Base-by-base conservation (phyloP, 2,888 invertebrate genomes). In the Eristalis intricaria region DNA sequence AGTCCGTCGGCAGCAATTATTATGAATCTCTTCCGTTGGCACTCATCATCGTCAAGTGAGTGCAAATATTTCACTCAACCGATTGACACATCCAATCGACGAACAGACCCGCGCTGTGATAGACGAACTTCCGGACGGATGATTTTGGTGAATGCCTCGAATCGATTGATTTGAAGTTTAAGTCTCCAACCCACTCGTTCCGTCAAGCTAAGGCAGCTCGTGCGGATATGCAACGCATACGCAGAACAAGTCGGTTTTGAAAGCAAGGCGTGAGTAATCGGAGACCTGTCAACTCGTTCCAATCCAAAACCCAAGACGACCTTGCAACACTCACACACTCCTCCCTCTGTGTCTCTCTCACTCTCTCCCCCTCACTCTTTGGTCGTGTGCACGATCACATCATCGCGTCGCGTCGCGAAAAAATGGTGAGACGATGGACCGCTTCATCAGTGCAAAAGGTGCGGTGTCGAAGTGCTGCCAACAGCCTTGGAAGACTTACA, bases 401-500 rank as follows among this genome's bases (percentile, higher is more conserved):
- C 26, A 3, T 26, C 26, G 26, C 26, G 26, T 26, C 26, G 26
- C 26, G 26, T 26, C 32, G 32, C 32, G 32, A 32, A 32, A 22
- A 43, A 23, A 38, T 71, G 75, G n/a, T n/a, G n/a, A n/a, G n/a
- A 84, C 80, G 75, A 70, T 84, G 84, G 84, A 80, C 76, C 80
- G 66, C 64, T 73, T 38, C 63, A 60, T 68, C 43, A n/a, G 19
- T 32, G 32, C 50, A 50, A 50, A 32, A 73, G 81, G 63, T 77
- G 85, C 73, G 69, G 71, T 73, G 50, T 29, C 8, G 19, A 29
- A 70, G 60, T 68, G 80, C 60, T 75, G 63, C 66, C 26, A 81
- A 68, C 40, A 81, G 68, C 85, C 85, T 85, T 85, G 85, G 65
- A 85, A 81, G 81, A 85, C 65, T 85, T 81, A 81, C 81, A 77